Evolutionary conservation across 2,888 invertebrate genomes (phyloP), one percentile per base, ranked within the genome.

Genomic region (Nymphalis urticae): DNA sequence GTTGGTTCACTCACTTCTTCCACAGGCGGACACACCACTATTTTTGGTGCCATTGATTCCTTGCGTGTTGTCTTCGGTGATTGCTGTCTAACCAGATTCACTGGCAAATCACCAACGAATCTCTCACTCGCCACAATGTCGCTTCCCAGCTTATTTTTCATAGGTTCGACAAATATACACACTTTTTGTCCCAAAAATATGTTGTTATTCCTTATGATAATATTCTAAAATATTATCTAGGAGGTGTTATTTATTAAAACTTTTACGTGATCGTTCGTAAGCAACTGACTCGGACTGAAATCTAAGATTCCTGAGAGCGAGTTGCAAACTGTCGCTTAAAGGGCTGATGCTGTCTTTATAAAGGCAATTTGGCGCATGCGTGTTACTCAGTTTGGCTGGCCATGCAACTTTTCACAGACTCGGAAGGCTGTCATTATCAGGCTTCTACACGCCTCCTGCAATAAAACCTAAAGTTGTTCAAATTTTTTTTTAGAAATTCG

Each of bases 1-100:
- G 93, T 93, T 5, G 93, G 91, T 69, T 94, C 94, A 27, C 94
- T 89, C 71, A 94, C 93, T 27, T 93, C 92, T 73, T 93, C 93
- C 75, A 87, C 84, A 6, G 93, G 93, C 53, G 93, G 93, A 73
- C 87, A 93, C 75, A 93, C 91, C 48, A 93, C 88, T 56, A 93
- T 93, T 78, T 87, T 91, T 64, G 93, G 93, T 51, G 90, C 74
- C 63, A 86, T 80, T 17, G 89, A 89, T 69, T 86, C 87, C 62
- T 88, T 84, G 27, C 86, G 83, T 8, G 76, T 79, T 62, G 74
- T 79, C 70, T 89, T 88, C 53, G 82, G 75, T 19, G 80, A 80
- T 76, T 83, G 82, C 68, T 76, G 54, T 17, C 27, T 79, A 68
- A 78, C 80, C 68, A 78, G 77, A 80, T 84, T 88, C 78, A 85